Base-by-base conservation (phyloP, 2,888 invertebrate species). In the Pseudococcus viburni region DNA sequence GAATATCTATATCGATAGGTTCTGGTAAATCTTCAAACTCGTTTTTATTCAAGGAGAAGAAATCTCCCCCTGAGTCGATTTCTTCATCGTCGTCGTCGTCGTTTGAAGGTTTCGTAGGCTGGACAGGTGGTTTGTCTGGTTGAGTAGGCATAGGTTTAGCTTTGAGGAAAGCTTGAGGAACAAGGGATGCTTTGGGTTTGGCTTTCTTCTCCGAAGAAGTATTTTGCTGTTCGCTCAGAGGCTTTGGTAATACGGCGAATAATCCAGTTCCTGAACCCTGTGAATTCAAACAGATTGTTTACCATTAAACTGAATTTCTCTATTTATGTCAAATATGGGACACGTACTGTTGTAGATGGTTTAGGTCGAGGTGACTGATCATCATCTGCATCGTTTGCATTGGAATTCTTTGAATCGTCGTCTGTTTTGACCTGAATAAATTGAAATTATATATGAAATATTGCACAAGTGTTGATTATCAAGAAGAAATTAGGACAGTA, bases 171-270 rank as follows among this genome's bases (percentile, higher is more conserved):
- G 11, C 51, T 39, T 26, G 64, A 77, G 64, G 64, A n/a, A 73
- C 7, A 19, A 87, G 46, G 11, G 64, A 64, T n/a, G 33, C 73
- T 48, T n/a, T 68, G n/a, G 17, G 48, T n/a, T 85, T 51, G 86
- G 51, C n/a, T 84, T 85, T 26, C 15, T 48, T 0, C 59, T 64
- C 64, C 22, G 64, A 64, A 64, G 73, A 33, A 11, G 15, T 0
- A 73, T 12, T 5, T 17, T 73, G 48, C 73, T 92, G 88, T 42
- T 90, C 91, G 90, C 93, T 92, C 92, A 93, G 94, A 17, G 96
- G 96, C 90, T 94, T 93, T 11, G 96, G 96, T 73, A 96, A 91
- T 77, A 96, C 92, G 89, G 94, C 93, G 83, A 96, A 93, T 12
- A 96, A 92, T 11, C 95, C 94, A 19, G 94, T 94, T 89, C 93